Conservation (phyloP, 1,140 invertebrate genomes). For the Nephila pilipes region DNA sequence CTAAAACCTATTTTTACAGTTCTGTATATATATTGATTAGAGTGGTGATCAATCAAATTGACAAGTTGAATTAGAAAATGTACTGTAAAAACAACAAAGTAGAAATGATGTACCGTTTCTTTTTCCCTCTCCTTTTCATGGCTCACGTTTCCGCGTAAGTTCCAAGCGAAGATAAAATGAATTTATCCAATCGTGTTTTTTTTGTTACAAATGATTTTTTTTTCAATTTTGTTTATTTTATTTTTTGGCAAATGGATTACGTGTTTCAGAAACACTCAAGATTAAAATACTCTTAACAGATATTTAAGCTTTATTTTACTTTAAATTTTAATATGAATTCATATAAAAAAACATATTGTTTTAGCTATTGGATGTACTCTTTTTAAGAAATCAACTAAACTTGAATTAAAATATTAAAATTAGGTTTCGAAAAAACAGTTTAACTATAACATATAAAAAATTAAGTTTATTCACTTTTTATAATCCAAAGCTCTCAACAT, state of each 20-base stretch:
- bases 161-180: not conserved
- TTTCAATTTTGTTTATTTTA: not conserved
- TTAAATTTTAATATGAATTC: too few relatives aligned
- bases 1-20: not conserved
- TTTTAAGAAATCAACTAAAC: too few relatives aligned
- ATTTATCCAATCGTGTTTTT: not conserved
- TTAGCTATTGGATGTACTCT: too few relatives aligned
- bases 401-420: too few relatives aligned
- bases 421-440: too few relatives aligned
- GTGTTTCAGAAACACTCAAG: not conserved
- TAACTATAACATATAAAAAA: too few relatives aligned
- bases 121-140: not conserved
- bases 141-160: not conserved
- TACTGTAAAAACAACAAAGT: not conserved
- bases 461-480: too few relatives aligned
- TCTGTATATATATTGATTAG: slow-evolving; percentile 11
- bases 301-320: not conserved
- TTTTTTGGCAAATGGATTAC: not conserved
- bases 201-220: not conserved
- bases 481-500: too few relatives aligned
- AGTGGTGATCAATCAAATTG: slow-evolving; percentile 12
- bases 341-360: too few relatives aligned
- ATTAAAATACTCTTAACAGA: not conserved
- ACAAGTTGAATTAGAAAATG: slow-evolving; percentile 13
- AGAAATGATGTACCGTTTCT: slow-evolving; percentile 9